Evolutionary conservation across 2,888 invertebrate genomes (phyloP).

Genomic region (Caenorhabditis angaria): DNA sequence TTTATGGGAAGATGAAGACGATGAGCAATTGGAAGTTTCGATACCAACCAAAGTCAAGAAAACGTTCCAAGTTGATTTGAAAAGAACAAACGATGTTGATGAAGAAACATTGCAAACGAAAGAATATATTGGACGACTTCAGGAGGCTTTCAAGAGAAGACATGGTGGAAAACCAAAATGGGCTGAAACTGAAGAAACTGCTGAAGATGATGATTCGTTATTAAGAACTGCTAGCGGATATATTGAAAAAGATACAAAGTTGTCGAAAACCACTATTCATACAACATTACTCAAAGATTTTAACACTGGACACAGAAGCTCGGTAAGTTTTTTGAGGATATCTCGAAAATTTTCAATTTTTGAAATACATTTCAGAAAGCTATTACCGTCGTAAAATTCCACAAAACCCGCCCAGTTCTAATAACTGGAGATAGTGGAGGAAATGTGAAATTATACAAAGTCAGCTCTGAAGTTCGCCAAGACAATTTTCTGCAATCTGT

Average conservation of each 20-base stretch:
- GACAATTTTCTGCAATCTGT: conserved; percentile 50
- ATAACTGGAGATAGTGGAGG: conserved; percentile 41
- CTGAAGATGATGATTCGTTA: conserved; percentile 39
- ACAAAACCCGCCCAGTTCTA: conserved; percentile 43
- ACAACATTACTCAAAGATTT: conserved; percentile 35
- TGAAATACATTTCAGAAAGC: conserved; percentile 15
- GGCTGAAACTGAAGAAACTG: conserved; percentile 26
- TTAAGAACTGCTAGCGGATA: conserved; percentile 34
- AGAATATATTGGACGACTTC: conserved; percentile 39
- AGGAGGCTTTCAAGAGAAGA: conserved; percentile 44
- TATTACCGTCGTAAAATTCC: conserved; percentile 45
- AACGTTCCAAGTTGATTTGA: conserved; percentile 33
- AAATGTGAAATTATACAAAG: conserved; percentile 42
- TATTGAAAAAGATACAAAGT: conserved; percentile 23
- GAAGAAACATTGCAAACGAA: conserved; percentile 11
- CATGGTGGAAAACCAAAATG: conserved; percentile 48
- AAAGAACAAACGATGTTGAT: conserved; percentile 37
- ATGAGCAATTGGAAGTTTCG: conserved; percentile 25
- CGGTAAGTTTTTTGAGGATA: conserved; percentile 10
- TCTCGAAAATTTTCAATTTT: background rate
- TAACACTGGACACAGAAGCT: conserved; percentile 29
- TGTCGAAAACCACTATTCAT: conserved; percentile 39
- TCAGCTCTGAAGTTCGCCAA: conserved; percentile 36
- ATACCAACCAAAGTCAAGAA: conserved; percentile 43
- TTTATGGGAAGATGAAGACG: conserved; percentile 52